Base-by-base conservation (phyloP, 2,797 vertebrate genomes). In the Typhlichthys subterraneus region DNA sequence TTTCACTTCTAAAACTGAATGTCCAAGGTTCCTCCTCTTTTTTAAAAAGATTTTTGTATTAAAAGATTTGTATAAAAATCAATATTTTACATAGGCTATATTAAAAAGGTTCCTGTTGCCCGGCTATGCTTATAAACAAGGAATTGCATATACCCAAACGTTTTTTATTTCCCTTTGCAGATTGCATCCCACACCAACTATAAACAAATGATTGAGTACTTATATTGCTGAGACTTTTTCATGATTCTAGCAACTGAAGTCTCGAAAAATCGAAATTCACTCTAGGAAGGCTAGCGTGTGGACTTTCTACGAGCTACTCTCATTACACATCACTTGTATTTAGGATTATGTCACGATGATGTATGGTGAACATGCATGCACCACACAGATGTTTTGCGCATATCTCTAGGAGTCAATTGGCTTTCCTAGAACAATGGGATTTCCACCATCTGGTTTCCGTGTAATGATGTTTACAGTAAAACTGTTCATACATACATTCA, bases 401-500 rank as follows among this genome's bases (percentile, higher is more conserved):
- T 57, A 15, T 69, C 69, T 82, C 65, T 52, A 70, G 69, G 81
- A 85, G 67, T 75, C 46, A 84, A 85, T 75, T 80, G 84, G 75
- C 80, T 81, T 82, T 88, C 80, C 80, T 85, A 83, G 83, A 86
- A 72, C 12, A 77, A 87, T 93, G 94, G 94, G 93, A 94, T 89
- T 94, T 92, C 93, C 95, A 97, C 96, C 93, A 92, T 94, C 92
- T 89, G 93, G 95, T 95, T 96, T 94, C 94, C 95, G 94, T 95
- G 96, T 96, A 95, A 93, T 95, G 96, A 95, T 96, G 95, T 94
- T 96, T 94, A 95, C 94, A 91, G 90, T 93, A 91, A 73, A 90
- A 92, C 91, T 90, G 94, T 84, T 88, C 87, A 89, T 78, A 81
- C 87, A 89, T 95, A 95, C 93, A 95, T 95, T 94, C 91, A 91